Percentiles rank a stretch among this genome's conserved stretches.
Evolutionary conservation across 2,888 invertebrate genomes (phyloP).

Genomic region (Perizoma affinitatum): DNA sequence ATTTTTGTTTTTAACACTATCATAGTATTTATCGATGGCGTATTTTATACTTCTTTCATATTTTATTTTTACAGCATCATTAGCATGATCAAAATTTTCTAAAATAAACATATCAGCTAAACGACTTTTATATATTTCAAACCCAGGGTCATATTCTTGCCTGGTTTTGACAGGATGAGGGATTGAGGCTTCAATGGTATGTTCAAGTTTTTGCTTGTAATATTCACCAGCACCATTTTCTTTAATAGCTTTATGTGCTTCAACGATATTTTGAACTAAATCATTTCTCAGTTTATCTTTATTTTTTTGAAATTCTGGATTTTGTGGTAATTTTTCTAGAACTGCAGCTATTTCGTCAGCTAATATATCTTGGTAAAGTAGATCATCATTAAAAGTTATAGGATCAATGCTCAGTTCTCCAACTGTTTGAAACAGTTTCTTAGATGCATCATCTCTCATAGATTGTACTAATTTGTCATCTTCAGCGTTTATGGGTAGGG

Average conservation of each 20-base stretch:
- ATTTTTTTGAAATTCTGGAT: conserved; percentile 42
- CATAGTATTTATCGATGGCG: conserved; percentile 55
- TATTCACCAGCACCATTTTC: conserved; percentile 52
- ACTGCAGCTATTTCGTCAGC: conserved; percentile 53
- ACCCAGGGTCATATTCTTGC: conserved; percentile 53
- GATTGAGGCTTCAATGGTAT: conserved; percentile 57
- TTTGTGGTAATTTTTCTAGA: conserved; percentile 50
- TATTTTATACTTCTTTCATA: conserved; percentile 53
- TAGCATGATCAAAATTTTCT: conserved; percentile 63
- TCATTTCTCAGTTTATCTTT: conserved; percentile 47
- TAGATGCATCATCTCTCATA: conserved; percentile 52
- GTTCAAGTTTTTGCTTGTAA: conserved; percentile 59
- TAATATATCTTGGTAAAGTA: conserved; percentile 52
- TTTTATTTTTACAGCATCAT: conserved; percentile 52
- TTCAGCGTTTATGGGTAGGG: conserved; percentile 51
- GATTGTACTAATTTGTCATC: conserved; percentile 39
- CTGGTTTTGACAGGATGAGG: conserved; percentile 47
- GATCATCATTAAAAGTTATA: conserved; percentile 49
- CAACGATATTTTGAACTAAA: conserved; percentile 51
- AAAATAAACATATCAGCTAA: conserved; percentile 62
- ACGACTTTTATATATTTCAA: conserved; percentile 63
- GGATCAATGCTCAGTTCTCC: conserved; percentile 57
- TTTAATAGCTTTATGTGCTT: conserved; percentile 48
- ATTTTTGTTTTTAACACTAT: conserved; percentile 52
- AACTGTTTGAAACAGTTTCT: conserved; percentile 57